Evolutionary conservation across 1,140 invertebrate species (phyloP).

Genomic region (Eciton burchellii): DNA sequence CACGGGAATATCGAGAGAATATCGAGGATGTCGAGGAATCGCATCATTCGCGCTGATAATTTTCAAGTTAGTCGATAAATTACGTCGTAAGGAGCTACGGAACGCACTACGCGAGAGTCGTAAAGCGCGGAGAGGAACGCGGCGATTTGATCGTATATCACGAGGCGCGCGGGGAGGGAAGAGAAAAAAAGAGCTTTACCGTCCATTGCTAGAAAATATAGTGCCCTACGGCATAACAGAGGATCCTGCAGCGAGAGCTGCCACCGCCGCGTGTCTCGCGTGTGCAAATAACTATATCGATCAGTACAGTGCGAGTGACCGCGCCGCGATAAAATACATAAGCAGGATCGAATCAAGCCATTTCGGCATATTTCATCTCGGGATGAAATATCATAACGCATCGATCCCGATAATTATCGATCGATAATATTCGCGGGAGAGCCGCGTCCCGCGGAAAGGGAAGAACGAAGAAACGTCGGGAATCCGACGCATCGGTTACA

Average conservation of each 20-base stretch:
- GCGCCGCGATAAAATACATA: constrained; percentile 68
- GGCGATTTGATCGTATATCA: constrained; percentile 67
- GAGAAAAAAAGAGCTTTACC: constrained; percentile 68
- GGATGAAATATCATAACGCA: constrained; percentile 33
- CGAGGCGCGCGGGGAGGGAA: background rate
- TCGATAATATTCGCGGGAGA: background rate
- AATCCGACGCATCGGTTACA: too few species aligned
- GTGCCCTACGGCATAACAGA: constrained; percentile 59
- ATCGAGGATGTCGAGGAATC: constrained; percentile 39
- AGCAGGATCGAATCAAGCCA: constrained; percentile 20
- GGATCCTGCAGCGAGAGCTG: constrained; percentile 58
- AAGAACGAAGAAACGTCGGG: background rate
- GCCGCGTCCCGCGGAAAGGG: background rate
- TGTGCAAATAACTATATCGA: constrained; percentile 65
- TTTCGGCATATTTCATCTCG: constrained; percentile 40
- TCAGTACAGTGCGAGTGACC: constrained; percentile 69
- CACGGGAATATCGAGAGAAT: constrained; percentile 34
- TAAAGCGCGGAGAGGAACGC: constrained; percentile 41
- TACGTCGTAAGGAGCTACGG: constrained; percentile 46
- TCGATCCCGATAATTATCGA: constrained; percentile 22
- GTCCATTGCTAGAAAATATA: constrained; percentile 72
- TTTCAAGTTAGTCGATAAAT: constrained; percentile 62
- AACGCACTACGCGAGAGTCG: constrained; percentile 59
- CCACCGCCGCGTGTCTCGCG: constrained; percentile 47
- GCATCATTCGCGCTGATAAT: constrained; percentile 64